Percentiles rank a stretch among this genome's conserved stretches.
Evolutionary conservation across 2,888 invertebrate genomes (phyloP).

Genomic region (Leptothorax acervorum): DNA sequence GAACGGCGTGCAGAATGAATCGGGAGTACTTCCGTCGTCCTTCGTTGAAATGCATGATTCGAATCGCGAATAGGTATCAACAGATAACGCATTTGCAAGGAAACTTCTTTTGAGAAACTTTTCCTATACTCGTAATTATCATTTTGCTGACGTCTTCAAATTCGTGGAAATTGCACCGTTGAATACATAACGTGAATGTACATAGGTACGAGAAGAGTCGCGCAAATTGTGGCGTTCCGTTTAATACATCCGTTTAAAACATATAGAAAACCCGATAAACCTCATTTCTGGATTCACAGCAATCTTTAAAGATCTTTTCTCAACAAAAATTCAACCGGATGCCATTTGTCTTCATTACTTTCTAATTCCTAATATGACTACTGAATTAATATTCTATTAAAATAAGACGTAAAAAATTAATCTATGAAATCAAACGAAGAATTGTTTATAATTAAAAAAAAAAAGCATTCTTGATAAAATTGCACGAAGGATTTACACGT

Average conservation of each 20-base stretch:
- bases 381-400: slow-evolving; percentile 3
- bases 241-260: neutral
- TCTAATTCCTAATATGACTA: neutral
- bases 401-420: neutral
- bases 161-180: neutral
- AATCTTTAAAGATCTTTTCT: neutral
- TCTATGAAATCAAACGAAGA: neutral
- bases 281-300: neutral
- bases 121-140: neutral
- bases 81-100: slow-evolving; percentile 15
- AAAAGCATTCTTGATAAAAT: neutral
- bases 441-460: neutral
- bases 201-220: neutral
- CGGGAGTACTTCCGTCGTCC: slow-evolving; percentile 26
- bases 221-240: neutral
- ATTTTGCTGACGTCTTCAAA: neutral
- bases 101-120: neutral
- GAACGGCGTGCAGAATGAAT: neutral
- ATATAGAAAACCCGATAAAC: neutral
- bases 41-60: slow-evolving; percentile 34
- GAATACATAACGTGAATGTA: neutral
- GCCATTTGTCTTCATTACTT: neutral
- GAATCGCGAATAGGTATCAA: slow-evolving; percentile 18
- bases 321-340: neutral
- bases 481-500: neutral